These are phyloP conservation scores for Paedocypris micromegethes DNA, from an alignment of 2,797 vertebrate genomes.

Conservation along the genomic window DNA sequence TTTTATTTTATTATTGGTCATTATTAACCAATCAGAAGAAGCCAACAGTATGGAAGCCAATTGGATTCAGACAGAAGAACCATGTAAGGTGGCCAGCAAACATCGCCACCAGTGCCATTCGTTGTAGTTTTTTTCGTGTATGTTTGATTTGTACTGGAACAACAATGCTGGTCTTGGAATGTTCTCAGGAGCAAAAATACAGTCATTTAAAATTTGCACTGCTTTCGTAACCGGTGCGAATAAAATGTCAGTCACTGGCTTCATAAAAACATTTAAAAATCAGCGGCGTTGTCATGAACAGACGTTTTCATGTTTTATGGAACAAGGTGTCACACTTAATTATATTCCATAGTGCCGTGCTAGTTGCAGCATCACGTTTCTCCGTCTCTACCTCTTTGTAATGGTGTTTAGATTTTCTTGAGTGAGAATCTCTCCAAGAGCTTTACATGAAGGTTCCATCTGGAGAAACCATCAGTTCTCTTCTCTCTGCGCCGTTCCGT, in stretches of 20 bases:
- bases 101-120: no score
- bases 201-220: constrained; percentile 31
- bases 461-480: constrained; percentile 51
- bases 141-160: constrained; percentile 25
- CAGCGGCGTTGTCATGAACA: constrained; percentile 16
- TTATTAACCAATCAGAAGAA: no score
- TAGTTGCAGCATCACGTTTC: constrained; percentile 31
- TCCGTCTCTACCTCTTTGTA: constrained; percentile 44
- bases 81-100: no score
- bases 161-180: constrained; percentile 33
- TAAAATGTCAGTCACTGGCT: constrained; percentile 13
- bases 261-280: constrained; percentile 4
- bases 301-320: constrained; percentile 37
- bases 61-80: no score
- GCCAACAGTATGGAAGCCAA: no score
- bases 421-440: constrained; percentile 46
- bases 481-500: constrained; percentile 42
- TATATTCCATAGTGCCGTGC: constrained; percentile 5
- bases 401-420: constrained; percentile 47
- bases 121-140: no score
- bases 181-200: constrained; percentile 23
- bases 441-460: constrained; percentile 38
- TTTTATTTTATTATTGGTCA: no score
- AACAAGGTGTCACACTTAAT: constrained; percentile 9
- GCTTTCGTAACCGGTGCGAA: constrained; percentile 8